Conservation (phyloP, 2,888 invertebrate genomes). For the Tiphia femorata region DNA sequence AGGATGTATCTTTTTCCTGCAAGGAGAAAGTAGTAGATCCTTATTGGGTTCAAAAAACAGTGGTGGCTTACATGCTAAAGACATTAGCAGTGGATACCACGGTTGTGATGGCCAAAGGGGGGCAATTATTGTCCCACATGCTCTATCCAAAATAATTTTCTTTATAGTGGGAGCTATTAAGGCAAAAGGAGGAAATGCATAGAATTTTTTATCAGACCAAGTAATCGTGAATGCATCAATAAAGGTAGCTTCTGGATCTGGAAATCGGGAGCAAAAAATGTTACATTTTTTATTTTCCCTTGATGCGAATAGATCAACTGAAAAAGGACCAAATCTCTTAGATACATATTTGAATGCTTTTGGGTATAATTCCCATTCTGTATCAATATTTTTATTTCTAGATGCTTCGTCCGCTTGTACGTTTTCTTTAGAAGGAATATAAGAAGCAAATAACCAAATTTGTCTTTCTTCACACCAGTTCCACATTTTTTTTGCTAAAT, state of each 20-base stretch:
- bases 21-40: constrained; percentile 19
- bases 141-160: constrained; percentile 35
- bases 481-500: constrained; percentile 21
- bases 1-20: constrained; percentile 25
- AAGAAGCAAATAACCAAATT: constrained; percentile 1
- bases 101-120: constrained; percentile 25
- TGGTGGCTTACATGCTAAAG: constrained; percentile 11
- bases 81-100: constrained; percentile 30
- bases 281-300: constrained; percentile 4
- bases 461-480: background rate
- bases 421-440: constrained; percentile 27
- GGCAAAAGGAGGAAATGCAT: constrained; percentile 4
- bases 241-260: background rate
- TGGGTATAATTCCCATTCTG: constrained; percentile 19
- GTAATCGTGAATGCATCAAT: constrained; percentile 2
- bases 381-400: constrained; percentile 6
- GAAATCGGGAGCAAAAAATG: background rate
- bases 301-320: constrained; percentile 3
- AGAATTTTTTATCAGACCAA: background rate
- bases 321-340: background rate
- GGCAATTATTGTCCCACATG: constrained; percentile 25
- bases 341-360: background rate
- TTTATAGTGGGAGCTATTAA: constrained; percentile 17
- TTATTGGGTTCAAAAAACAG: constrained; percentile 19
- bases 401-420: constrained; percentile 17